Conservation (phyloP, 1,140 invertebrate genomes). For the Ectropis grisescens region DNA sequence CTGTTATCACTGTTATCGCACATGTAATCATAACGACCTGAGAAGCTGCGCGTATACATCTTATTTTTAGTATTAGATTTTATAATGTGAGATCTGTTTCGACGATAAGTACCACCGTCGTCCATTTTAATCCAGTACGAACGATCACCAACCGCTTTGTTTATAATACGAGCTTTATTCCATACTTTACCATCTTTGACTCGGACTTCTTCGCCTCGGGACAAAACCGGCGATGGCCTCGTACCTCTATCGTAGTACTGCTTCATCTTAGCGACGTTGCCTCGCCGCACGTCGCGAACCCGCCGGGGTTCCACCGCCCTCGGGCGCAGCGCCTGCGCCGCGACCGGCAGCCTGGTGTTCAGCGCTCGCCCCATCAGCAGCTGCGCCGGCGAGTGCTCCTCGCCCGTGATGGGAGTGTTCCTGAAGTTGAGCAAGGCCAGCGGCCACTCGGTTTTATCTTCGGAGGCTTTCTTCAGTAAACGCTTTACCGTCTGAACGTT, state of each 20-base stretch:
- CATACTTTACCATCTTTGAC: conserved; percentile 6
- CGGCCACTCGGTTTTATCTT: conserved; percentile 20
- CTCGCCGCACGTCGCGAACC: conserved; percentile 1
- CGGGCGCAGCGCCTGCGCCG: conserved; percentile 4
- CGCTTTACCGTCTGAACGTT: conserved; percentile 18
- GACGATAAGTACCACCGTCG: conserved; percentile 5
- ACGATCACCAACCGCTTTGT: not conserved
- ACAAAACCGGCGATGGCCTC: not conserved
- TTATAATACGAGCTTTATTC: conserved; percentile 2
- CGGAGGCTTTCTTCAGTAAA: conserved; percentile 18
- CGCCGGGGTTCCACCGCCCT: not conserved
- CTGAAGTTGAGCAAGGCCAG: conserved; percentile 24
- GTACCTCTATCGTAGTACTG: conserved; percentile 10
- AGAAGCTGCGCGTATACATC: no score
- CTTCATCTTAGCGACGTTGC: conserved; percentile 4
- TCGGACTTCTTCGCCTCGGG: conserved; percentile 3
- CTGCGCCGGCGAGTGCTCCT: conserved; percentile 14
- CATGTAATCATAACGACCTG: no score
- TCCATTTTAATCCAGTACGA: conserved; percentile 10
- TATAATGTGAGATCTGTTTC: conserved; percentile 1
- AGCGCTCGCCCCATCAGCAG: conserved; percentile 13
- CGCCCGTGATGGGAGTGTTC: conserved; percentile 13
- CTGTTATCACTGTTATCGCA: no score
- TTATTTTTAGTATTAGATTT: no score
- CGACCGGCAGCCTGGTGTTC: conserved; percentile 8